A percentile compares a stretch with the other conserved stretches of the same genome.
Evolutionary conservation across 2,113 vertebrate genomes (phyloP).

Genomic region (Perca fluviatilis): DNA sequence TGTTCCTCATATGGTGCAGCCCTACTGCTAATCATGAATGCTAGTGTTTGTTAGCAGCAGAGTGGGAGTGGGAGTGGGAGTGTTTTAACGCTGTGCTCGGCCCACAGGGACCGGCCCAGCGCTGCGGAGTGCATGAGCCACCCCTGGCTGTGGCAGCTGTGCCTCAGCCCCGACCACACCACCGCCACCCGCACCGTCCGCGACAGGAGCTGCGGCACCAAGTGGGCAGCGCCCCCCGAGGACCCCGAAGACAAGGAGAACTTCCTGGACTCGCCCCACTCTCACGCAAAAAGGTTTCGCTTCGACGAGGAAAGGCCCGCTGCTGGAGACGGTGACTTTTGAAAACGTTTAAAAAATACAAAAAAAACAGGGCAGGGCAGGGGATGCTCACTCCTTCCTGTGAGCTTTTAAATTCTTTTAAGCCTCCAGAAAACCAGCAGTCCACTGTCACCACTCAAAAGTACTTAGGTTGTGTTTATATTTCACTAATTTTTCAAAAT

Average conservation of each 20-base stretch:
- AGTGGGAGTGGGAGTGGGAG: too few relatives aligned
- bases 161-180: conserved; percentile 67
- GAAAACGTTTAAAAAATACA: neutral
- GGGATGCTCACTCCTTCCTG: neutral
- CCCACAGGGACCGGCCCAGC: conserved; percentile 89
- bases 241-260: conserved; percentile 94
- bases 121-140: conserved; percentile 93
- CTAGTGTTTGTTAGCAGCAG: too few relatives aligned
- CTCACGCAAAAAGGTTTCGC: conserved; percentile 89
- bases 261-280: conserved; percentile 88
- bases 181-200: conserved; percentile 66
- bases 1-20: too few relatives aligned
- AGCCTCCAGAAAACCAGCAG: conserved; percentile 46
- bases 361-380: neutral
- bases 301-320: conserved; percentile 86
- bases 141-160: conserved; percentile 90
- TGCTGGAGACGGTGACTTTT: conserved; percentile 69
- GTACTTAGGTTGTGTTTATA: conserved; percentile 24
- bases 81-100: neutral
- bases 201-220: conserved; percentile 82
- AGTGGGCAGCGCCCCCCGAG: conserved; percentile 82
- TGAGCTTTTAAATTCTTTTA: conserved; percentile 69
- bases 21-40: too few relatives aligned
- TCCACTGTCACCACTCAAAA: conserved; percentile 10
- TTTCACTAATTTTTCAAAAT: conserved; percentile 15